Base-by-base conservation (phyloP, 2,888 invertebrate genomes). In the Adelphocoris suturalis region DNA sequence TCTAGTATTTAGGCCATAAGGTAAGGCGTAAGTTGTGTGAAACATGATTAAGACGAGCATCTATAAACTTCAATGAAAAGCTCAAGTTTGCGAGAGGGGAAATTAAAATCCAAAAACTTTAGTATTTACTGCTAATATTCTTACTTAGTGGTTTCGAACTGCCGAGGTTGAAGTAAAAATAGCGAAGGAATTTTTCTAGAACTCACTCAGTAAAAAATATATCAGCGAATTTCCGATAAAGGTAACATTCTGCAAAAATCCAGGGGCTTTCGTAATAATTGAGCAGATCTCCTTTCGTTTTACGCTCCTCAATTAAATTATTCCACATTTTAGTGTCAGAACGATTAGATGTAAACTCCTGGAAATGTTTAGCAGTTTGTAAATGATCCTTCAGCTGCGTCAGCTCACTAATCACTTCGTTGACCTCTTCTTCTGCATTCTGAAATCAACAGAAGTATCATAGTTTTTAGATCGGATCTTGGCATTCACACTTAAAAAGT, bases 161-260 rank as follows among this genome's bases (percentile, higher is more conserved):
- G n/a, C n/a, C n/a, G n/a, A n/a, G n/a, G n/a, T n/a, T n/a, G 7
- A 37, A 37, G 37, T 7, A 37, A 37, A 37, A 37, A 37, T 4
- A 4, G 37, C 2, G 37, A 37, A 7, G 37, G 7, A 37, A 37
- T 37, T 37, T 7, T 37, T 37, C 37, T 37, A 7, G 37, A 75
- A 84, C 93, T 93, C 93, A 97, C 97, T 95, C 95, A 23, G 95
- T 92, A 92, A 96, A 95, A 92, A 92, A 92, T 52, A 90, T 91
- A 92, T 96, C 95, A 85, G 94, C 93, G 9, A 97, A 92, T 90
- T 95, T 94, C 81, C 97, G 94, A 92, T 99, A 99, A 94, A 99
- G 95, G 93, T 98, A 99, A 93, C 98, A 98, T 93, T 99, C 99
- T 0, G 96, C 95, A 92, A 97, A 96, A 0, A 99, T 94, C 99